phyloP scores from a whole-genome alignment of 2,113 vertebrate species.

The Cottus gobio region DNA sequence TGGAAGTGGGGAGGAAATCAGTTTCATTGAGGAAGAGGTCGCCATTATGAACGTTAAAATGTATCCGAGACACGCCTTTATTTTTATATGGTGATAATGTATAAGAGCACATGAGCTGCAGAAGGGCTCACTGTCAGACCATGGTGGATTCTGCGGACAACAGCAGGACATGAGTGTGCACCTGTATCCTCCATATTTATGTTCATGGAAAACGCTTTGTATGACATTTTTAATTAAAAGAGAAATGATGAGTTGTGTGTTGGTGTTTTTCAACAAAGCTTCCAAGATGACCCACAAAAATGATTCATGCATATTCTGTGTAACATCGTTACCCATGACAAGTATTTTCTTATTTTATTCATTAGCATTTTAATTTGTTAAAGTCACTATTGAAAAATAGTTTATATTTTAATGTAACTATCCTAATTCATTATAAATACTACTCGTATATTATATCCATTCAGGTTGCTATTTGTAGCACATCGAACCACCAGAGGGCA shows the following conservation, averaged over 20 bases:
- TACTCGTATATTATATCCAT: background rate
- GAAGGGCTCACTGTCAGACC: slow-evolving; percentile 20
- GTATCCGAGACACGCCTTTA: slow-evolving; percentile 63
- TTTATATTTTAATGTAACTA: background rate
- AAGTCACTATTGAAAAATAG: background rate
- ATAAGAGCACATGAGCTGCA: slow-evolving; percentile 40
- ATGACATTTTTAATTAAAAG: slow-evolving; percentile 79
- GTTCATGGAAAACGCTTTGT: slow-evolving; percentile 74
- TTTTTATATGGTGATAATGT: slow-evolving; percentile 67
- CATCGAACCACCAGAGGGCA: slow-evolving; percentile 42
- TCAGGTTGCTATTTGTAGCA: background rate
- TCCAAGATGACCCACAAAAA: too few species aligned
- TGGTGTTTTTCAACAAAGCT: background rate
- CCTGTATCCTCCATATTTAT: slow-evolving; percentile 65
- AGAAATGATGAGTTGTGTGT: slow-evolving; percentile 13
- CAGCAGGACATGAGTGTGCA: slow-evolving; percentile 32
- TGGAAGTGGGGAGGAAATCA: background rate
- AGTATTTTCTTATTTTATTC: background rate
- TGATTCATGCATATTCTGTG: background rate
- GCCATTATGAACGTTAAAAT: slow-evolving; percentile 46
- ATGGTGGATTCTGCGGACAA: slow-evolving; percentile 35
- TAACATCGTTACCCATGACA: background rate
- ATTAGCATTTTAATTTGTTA: background rate
- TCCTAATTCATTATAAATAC: background rate
- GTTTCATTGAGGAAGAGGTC: slow-evolving; percentile 22